Conservation (phyloP, 1,140 invertebrate species). For the Aphaenogaster ashmeadi region DNA sequence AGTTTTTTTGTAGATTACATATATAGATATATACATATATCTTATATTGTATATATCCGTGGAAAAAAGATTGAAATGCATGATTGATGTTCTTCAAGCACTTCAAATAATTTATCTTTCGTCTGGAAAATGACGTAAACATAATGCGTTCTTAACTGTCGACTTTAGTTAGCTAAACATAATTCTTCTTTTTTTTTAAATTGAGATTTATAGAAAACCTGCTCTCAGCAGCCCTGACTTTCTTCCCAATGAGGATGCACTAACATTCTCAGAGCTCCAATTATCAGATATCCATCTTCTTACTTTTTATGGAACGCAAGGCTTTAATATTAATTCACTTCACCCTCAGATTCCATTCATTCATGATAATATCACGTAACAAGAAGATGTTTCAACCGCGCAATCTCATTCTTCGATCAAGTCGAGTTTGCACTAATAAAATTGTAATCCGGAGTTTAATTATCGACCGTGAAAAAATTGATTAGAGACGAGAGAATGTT, state of each 20-base stretch:
- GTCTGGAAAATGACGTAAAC: neutral
- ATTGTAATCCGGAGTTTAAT: slow-evolving; percentile 8
- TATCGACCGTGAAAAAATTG: slow-evolving; percentile 5
- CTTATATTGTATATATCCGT: neutral
- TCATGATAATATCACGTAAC: neutral
- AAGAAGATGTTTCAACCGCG: neutral
- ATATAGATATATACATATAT: neutral
- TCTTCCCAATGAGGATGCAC: neutral
- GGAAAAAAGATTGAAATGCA: neutral
- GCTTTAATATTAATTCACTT: slow-evolving; percentile 36
- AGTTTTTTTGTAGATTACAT: neutral
- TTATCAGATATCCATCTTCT: slow-evolving; percentile 22
- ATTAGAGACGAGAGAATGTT: slow-evolving; percentile 7
- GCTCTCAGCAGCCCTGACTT: neutral
- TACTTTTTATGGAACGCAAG: slow-evolving; percentile 26
- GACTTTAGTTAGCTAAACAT: neutral
- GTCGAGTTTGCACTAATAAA: neutral
- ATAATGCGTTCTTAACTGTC: neutral
- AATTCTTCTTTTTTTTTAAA: neutral
- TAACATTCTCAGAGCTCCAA: slow-evolving; percentile 5
- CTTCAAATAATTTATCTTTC: neutral
- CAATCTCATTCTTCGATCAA: slow-evolving; percentile 1
- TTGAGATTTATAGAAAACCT: neutral
- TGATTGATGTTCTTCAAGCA: neutral
- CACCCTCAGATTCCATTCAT: slow-evolving; percentile 18